Evolutionary conservation across 1,140 invertebrate species (phyloP).

Genomic region (Macrocentrus cingulum): DNA sequence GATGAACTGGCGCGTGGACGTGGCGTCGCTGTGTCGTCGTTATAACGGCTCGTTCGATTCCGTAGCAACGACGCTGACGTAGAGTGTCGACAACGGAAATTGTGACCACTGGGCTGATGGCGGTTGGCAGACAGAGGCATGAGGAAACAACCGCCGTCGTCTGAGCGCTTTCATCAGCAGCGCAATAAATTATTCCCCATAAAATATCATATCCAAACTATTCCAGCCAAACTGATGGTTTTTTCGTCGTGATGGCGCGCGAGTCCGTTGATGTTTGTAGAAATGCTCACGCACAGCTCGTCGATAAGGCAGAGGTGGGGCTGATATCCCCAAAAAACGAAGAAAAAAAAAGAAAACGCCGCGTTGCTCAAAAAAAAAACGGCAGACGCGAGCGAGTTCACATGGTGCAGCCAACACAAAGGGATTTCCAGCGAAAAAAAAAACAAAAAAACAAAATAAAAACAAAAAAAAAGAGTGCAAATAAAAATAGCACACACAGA

Average conservation of each 20-base stretch:
- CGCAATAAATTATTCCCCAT: conserved; percentile 2
- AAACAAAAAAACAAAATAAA: too few relatives aligned
- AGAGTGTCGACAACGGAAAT: conserved; percentile 20
- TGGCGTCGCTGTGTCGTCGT: conserved; percentile 13
- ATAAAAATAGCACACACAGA: background rate
- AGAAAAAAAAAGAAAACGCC: conserved; percentile 7
- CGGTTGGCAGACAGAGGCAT: background rate
- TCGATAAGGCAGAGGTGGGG: conserved; percentile 27
- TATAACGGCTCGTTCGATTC: conserved; percentile 6
- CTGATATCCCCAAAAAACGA: background rate
- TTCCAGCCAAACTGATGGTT: too few relatives aligned
- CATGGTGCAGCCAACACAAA: too few relatives aligned
- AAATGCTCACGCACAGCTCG: background rate
- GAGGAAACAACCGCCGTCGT: conserved; percentile 8
- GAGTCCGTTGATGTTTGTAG: too few relatives aligned
- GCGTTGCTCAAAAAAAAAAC: too few relatives aligned
- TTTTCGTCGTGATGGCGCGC: too few relatives aligned
- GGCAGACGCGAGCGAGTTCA: too few relatives aligned
- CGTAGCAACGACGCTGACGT: conserved; percentile 20
- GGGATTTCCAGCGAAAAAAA: too few relatives aligned
- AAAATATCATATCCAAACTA: background rate
- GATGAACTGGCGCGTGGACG: conserved; percentile 14
- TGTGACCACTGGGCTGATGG: conserved; percentile 18
- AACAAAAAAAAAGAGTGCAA: too few relatives aligned
- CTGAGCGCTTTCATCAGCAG: background rate